Conservation (phyloP, 2,113 vertebrate genomes). For the Macquaria ambigua region DNA sequence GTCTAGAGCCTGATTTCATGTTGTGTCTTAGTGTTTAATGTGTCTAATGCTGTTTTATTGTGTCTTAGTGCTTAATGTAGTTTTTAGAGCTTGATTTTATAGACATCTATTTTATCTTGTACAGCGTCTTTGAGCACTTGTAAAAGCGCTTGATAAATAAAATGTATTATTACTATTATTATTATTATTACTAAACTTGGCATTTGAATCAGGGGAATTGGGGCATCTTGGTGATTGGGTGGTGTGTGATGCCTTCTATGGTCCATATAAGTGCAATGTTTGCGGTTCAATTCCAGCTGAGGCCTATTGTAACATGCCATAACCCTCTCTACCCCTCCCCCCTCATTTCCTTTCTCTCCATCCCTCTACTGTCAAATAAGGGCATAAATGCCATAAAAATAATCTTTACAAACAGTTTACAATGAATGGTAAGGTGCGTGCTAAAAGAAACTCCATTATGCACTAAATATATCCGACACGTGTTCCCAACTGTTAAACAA, state of each 20-base stretch:
- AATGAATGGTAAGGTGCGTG: neutral
- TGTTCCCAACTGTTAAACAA: constrained; percentile 29
- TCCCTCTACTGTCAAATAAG: neutral
- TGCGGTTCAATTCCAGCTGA: neutral
- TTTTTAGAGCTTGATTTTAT: too few relatives aligned
- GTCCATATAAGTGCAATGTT: neutral
- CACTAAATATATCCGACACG: constrained; percentile 14
- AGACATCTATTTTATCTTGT: too few relatives aligned
- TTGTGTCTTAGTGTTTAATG: too few relatives aligned
- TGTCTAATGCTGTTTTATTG: too few relatives aligned
- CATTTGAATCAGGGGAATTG: neutral
- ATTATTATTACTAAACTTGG: too few relatives aligned
- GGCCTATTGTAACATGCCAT: neutral
- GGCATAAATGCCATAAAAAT: neutral
- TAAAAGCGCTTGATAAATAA: too few relatives aligned
- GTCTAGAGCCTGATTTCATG: too few relatives aligned
- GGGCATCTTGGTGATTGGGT: neutral
- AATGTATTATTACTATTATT: too few relatives aligned
- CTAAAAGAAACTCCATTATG: neutral
- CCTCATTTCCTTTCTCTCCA: neutral
- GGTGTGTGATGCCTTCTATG: neutral
- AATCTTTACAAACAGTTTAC: neutral
- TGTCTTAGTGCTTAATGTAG: too few relatives aligned
- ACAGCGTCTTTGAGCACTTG: too few relatives aligned
- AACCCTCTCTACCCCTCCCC: too few relatives aligned